These are phyloP conservation scores for Masnerella sp. DNA, from an alignment of 2,888 invertebrate genomes.

Conservation along the genomic window DNA sequence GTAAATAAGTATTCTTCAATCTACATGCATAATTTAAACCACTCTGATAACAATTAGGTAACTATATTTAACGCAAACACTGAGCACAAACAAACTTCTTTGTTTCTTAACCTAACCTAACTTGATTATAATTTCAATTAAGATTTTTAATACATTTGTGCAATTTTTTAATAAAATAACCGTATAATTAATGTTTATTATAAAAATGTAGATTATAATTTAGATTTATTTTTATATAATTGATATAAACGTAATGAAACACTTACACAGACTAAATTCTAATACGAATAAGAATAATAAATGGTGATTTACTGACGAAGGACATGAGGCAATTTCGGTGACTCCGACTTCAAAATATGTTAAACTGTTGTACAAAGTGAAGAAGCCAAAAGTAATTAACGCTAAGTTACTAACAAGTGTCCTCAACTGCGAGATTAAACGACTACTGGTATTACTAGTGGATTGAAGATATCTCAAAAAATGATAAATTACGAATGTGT, in stretches of 20 bases:
- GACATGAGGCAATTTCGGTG: slow-evolving; percentile 62
- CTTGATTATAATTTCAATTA: neutral
- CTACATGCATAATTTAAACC: too few relatives aligned
- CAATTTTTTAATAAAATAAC: neutral
- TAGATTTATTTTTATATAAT: neutral
- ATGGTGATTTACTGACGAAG: neutral
- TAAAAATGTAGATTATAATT: too few relatives aligned
- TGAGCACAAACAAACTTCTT: too few relatives aligned
- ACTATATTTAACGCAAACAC: too few relatives aligned
- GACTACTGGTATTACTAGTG: slow-evolving; percentile 33
- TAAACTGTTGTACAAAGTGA: slow-evolving; percentile 71
- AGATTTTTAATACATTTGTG: neutral
- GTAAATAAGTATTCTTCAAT: too few relatives aligned
- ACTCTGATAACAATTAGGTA: too few relatives aligned
- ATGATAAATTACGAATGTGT: neutral
- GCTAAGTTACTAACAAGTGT: slow-evolving; percentile 70
- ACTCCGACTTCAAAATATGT: slow-evolving; percentile 69
- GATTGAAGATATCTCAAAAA: neutral
- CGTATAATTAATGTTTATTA: too few relatives aligned
- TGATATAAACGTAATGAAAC: too few relatives aligned
- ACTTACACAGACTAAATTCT: too few relatives aligned
- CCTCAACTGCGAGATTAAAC: slow-evolving; percentile 57
- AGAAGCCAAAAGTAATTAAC: slow-evolving; percentile 72
- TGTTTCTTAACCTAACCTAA: too few relatives aligned
- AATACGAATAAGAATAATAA: too few relatives aligned